These are phyloP conservation scores for Perccottus glenii DNA, from an alignment of 2,113 vertebrate species.

Conservation along the genomic window DNA sequence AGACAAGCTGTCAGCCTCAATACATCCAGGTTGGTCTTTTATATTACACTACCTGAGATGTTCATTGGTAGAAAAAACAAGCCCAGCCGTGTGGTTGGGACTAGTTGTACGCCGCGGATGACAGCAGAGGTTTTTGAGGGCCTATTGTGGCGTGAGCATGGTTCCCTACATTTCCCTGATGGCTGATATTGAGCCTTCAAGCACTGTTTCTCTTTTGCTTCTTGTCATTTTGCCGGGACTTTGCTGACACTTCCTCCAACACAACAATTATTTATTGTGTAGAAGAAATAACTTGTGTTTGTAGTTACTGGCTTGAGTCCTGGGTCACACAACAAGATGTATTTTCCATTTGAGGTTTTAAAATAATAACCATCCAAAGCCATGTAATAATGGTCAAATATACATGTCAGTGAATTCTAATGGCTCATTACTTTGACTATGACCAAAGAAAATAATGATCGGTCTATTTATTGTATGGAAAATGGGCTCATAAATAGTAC, in stretches of 20 bases:
- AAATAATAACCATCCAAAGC: neutral
- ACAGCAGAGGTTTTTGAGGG: constrained; percentile 66
- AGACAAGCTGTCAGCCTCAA: constrained; percentile 70
- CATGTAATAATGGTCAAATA: no score
- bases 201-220: constrained; percentile 27
- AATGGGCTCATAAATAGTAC: no score
- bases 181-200: constrained; percentile 30
- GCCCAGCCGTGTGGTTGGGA: constrained; percentile 30
- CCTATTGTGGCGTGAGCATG: constrained; percentile 28
- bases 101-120: constrained; percentile 36
- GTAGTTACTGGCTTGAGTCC: neutral
- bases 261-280: constrained; percentile 49
- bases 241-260: constrained; percentile 23
- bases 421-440: no score
- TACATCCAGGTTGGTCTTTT: constrained; percentile 50
- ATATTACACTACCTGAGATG: constrained; percentile 53
- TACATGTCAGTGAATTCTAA: neutral
- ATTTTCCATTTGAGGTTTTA: neutral
- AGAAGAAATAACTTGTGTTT: constrained; percentile 16
- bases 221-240: constrained; percentile 38
- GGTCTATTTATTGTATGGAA: no score
- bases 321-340: neutral
- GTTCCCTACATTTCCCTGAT: constrained; percentile 41
- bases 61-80: constrained; percentile 50
- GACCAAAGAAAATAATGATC: no score